Evolutionary conservation across 1,140 invertebrate genomes (phyloP).

Genomic region (Dinothrombium tinctorium): DNA sequence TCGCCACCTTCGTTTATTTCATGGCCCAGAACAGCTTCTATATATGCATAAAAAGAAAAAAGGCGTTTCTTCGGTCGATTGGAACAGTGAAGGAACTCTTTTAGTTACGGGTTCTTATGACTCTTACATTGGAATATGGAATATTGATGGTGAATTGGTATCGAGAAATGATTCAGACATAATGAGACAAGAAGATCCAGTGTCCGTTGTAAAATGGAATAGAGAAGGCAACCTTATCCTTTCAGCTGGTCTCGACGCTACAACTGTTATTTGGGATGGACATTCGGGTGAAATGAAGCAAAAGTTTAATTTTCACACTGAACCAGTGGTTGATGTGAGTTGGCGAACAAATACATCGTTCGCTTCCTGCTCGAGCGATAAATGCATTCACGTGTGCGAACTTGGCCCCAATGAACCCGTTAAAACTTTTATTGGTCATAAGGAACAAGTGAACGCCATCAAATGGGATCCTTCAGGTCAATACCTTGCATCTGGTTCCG

Average conservation of each 20-base stretch:
- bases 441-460: too few species aligned
- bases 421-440: conserved; percentile 94
- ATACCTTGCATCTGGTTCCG: too few species aligned
- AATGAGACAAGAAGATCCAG: conserved; percentile 96
- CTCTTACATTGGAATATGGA: conserved; percentile 93
- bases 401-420: conserved; percentile 76
- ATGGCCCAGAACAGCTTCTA: too few species aligned
- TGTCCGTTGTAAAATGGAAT: conserved; percentile 97
- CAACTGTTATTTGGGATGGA: conserved; percentile 68
- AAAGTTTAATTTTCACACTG: too few species aligned
- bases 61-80: too few species aligned
- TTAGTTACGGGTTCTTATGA: conserved; percentile 95
- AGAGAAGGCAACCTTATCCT: conserved; percentile 93
- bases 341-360: too few species aligned
- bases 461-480: too few species aligned
- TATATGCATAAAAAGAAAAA: too few species aligned
- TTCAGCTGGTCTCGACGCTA: conserved; percentile 59
- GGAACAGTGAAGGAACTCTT: conserved; percentile 90
- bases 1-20: too few species aligned
- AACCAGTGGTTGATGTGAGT: conserved; percentile 90
- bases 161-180: conserved; percentile 81
- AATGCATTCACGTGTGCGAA: conserved; percentile 93
- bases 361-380: too few species aligned
- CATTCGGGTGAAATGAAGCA: too few species aligned
- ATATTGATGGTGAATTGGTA: conserved; percentile 63